Conservation (phyloP, 1,140 invertebrate genomes). For the Trichonephila inaurata region DNA sequence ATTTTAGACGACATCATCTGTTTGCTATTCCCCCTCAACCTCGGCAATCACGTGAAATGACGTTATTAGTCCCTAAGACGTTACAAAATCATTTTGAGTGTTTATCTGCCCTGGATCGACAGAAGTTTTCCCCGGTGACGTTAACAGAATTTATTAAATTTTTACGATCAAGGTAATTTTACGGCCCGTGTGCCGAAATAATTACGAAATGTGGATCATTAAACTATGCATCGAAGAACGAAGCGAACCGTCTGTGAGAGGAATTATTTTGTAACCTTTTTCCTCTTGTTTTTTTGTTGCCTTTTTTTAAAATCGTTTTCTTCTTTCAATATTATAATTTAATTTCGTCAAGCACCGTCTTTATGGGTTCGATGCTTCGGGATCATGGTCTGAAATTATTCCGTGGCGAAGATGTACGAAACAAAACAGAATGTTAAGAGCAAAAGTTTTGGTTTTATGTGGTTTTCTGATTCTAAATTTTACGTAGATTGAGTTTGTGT, state of each 20-base stretch:
- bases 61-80: slow-evolving; percentile 45
- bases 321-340: slow-evolving; percentile 30
- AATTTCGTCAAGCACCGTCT: background rate
- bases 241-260: background rate
- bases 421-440: too few relatives aligned
- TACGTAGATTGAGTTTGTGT: too few relatives aligned
- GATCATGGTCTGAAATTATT: background rate
- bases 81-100: slow-evolving; percentile 45
- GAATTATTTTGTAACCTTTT: background rate
- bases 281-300: background rate
- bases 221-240: slow-evolving; percentile 11
- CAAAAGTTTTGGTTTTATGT: too few relatives aligned
- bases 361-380: background rate
- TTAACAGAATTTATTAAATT: slow-evolving; percentile 58
- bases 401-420: too few relatives aligned
- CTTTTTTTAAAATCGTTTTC: background rate
- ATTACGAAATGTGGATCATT: slow-evolving; percentile 54
- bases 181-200: slow-evolving; percentile 1
- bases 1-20: slow-evolving; percentile 48
- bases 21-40: background rate
- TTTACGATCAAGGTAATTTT: slow-evolving; percentile 62
- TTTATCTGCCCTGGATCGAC: slow-evolving; percentile 30
- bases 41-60: slow-evolving; percentile 5
- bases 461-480: too few relatives aligned
- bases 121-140: background rate